Conservation (phyloP, 2,113 vertebrate genomes). For the Castor canadensis region DNA sequence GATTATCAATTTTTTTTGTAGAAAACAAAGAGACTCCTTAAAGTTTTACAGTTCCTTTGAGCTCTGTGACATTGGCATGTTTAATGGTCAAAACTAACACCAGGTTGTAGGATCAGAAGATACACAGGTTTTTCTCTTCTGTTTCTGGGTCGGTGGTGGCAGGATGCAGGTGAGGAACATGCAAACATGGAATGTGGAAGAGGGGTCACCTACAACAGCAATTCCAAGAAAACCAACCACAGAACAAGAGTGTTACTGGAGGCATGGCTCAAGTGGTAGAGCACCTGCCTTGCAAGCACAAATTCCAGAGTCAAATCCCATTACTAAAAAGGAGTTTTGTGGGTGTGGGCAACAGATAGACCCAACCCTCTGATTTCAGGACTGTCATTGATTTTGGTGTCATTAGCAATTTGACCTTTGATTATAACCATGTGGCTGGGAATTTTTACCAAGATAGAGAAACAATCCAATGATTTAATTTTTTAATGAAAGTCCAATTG, state of each 20-base stretch:
- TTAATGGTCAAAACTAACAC: not conserved
- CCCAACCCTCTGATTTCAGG: not conserved
- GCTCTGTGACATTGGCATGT: not conserved
- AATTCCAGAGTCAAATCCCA: too few relatives aligned
- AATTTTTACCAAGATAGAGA: conserved; percentile 37
- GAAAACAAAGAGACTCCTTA: not conserved
- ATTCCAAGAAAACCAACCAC: not conserved
- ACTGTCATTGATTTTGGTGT: conserved; percentile 10
- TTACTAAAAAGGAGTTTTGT: not conserved
- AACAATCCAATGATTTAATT: not conserved
- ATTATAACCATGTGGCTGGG: conserved; percentile 24
- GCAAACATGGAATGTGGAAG: not conserved
- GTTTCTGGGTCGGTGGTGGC: not conserved
- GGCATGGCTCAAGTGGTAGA: too few relatives aligned
- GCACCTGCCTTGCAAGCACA: too few relatives aligned
- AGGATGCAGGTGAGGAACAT: not conserved
- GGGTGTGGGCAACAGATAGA: not conserved
- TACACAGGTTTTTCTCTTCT: not conserved
- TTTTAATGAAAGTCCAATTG: not conserved
- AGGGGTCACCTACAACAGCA: too few relatives aligned
- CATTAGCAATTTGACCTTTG: conserved; percentile 12
- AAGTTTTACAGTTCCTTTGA: not conserved
- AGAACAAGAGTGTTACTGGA: not conserved
- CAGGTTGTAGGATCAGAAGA: not conserved
- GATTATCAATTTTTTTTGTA: not conserved